Base-by-base conservation (phyloP, 2,113 vertebrate genomes). In the Silurus glanis region DNA sequence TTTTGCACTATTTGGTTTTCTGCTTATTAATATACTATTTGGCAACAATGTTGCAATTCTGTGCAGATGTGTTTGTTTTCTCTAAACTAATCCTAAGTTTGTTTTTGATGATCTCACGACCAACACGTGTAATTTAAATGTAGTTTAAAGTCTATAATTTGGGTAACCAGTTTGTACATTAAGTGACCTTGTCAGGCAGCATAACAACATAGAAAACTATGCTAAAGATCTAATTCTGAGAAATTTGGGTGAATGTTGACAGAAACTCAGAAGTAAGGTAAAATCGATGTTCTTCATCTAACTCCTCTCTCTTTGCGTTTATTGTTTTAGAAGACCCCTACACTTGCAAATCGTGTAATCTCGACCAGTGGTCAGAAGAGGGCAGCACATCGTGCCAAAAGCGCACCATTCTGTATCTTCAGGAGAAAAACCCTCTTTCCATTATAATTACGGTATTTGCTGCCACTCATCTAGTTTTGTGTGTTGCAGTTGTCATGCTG, bases 311-410 rank as follows among this genome's bases (percentile, higher is more conserved):
- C 59, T 71, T 53, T 84, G 45, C 9, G 4, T 80, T 58, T 62
- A 16, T 83, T 76, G 53, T 69, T 83, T 55, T 90, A 95, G 95
- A 59, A 12, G 94, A 97, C 64, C 90, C 84, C 3, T 93, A 93
- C 69, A 28, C 13, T 0, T 98, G 97, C 87, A 89, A 94, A 80
- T 0, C 49, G 6, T 98, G 97, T 21, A 37, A 81, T 58, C 69
- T 87, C 12, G 92, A 91, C 0, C 92, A 97, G 69, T 98, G 97
- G 97, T 92, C 96, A 3, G 86, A 90, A 0, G 62, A 2, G 0
- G 90, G 92, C 83, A 98, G 96, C 0, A 91, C 94, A 0, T 82
- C 74, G 23, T 98, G 97, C 88, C 91, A 86, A 61, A 91, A 88
- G 19, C 93, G 95, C 45, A 82, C 87, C 0, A 3, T 93, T 0